Evolutionary conservation across 2,888 invertebrate species (phyloP).

Genomic region (Stenotaenia linearis): DNA sequence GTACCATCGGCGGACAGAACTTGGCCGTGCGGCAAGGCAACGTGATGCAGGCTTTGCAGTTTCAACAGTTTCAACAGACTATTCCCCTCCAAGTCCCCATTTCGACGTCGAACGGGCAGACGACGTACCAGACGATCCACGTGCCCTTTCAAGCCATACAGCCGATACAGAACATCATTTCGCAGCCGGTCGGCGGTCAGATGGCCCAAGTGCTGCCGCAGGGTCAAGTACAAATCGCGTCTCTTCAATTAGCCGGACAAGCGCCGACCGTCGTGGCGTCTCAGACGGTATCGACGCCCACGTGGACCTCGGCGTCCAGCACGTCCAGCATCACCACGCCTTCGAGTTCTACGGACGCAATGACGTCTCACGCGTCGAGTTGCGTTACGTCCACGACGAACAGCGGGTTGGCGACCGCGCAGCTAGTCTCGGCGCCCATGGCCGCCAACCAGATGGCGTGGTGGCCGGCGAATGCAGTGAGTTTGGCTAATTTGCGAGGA

Average conservation of each 20-base stretch:
- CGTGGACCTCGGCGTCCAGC: slow-evolving; percentile 31
- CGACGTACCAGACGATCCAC: slow-evolving; percentile 90
- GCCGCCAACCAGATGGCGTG: slow-evolving; percentile 39
- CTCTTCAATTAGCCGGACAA: slow-evolving; percentile 37
- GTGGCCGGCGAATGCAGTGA: slow-evolving; percentile 38
- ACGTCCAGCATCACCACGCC: background rate
- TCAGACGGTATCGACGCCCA: slow-evolving; percentile 30
- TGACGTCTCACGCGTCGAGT: slow-evolving; percentile 28
- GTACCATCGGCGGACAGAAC: slow-evolving; percentile 56
- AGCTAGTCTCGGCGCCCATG: slow-evolving; percentile 39
- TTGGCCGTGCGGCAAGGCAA: slow-evolving; percentile 57
- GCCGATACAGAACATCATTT: slow-evolving; percentile 49
- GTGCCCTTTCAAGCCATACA: slow-evolving; percentile 76
- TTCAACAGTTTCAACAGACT: slow-evolving; percentile 45
- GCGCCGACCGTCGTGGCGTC: slow-evolving; percentile 24
- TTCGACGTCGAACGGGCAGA: slow-evolving; percentile 78
- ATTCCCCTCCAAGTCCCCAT: slow-evolving; percentile 61
- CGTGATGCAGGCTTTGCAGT: slow-evolving; percentile 58
- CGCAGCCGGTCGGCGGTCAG: slow-evolving; percentile 50
- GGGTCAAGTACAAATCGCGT: slow-evolving; percentile 33
- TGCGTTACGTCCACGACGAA: background rate
- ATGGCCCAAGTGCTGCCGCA: slow-evolving; percentile 57
- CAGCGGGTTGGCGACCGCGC: slow-evolving; percentile 32
- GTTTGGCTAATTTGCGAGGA: slow-evolving; percentile 36
- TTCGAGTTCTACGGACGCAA: slow-evolving; percentile 12